These are phyloP conservation scores for Zophobas atratus DNA, from an alignment of 1,140 invertebrate genomes.

Conservation along the genomic window DNA sequence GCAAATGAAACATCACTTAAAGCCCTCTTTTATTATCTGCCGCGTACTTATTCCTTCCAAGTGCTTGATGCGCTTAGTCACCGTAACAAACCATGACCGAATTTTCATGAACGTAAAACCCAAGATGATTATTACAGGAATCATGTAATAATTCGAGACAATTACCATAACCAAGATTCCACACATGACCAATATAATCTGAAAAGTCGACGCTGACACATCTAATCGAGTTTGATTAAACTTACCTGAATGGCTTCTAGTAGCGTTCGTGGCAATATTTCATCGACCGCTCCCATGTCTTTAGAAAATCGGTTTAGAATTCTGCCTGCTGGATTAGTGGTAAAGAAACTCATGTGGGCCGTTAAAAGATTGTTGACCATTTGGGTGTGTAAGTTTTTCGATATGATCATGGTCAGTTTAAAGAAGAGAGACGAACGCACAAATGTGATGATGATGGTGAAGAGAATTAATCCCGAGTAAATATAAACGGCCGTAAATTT, in stretches of 20 bases:
- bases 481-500: neutral
- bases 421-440: conserved; percentile 71
- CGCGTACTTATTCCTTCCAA: conserved; percentile 70
- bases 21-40: neutral
- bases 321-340: conserved; percentile 83
- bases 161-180: conserved; percentile 78
- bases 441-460: conserved; percentile 63
- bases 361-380: conserved; percentile 88
- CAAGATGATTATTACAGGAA: conserved; percentile 73
- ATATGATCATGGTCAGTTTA: conserved; percentile 73
- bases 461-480: conserved; percentile 45
- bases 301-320: conserved; percentile 73
- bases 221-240: no score
- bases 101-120: conserved; percentile 69
- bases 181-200: conserved; percentile 71
- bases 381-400: conserved; percentile 79
- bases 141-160: conserved; percentile 81
- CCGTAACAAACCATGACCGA: conserved; percentile 73
- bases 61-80: conserved; percentile 73
- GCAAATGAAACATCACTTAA: conserved; percentile 45
- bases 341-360: conserved; percentile 91
- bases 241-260: conserved; percentile 74
- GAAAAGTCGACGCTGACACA: no score
- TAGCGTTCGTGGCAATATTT: conserved; percentile 82
- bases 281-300: conserved; percentile 86